Evolutionary conservation across 2,113 vertebrate genomes (phyloP).

Genomic region (Toxostoma redivivum): DNA sequence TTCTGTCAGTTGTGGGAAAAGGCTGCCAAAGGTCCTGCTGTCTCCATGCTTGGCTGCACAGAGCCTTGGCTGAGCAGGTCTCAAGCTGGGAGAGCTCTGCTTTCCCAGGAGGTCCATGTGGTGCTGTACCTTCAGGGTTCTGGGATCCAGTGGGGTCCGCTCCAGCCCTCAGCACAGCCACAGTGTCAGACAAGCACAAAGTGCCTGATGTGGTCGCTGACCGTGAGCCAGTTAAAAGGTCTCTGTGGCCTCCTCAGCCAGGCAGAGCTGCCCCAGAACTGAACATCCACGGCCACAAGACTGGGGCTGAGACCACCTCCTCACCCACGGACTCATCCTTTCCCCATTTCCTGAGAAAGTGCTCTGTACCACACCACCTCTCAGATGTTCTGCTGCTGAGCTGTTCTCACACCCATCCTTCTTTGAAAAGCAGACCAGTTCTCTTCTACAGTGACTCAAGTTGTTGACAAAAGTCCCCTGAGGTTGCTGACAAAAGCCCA

Average conservation of each 20-base stretch:
- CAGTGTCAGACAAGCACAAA: background rate
- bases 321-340: background rate
- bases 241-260: background rate
- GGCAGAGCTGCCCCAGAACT: background rate
- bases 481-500: constrained; percentile 7
- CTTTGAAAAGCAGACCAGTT: background rate
- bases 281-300: rapidly evolving
- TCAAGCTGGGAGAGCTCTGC: background rate
- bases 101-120: background rate
- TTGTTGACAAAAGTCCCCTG: background rate
- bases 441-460: background rate
- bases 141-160: background rate
- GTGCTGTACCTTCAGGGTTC: background rate
- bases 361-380: background rate
- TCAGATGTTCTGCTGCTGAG: background rate
- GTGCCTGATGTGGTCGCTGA: rapidly evolving
- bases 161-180: background rate
- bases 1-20: background rate
- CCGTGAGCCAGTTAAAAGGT: background rate
- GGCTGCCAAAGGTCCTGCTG: background rate
- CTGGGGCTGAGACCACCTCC: rapidly evolving
- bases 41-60: background rate
- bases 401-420: background rate
- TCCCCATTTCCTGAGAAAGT: background rate
- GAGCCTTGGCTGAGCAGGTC: background rate